A percentile compares a stretch with the other conserved stretches of the same genome.
These are phyloP conservation scores for Melanostoma mellinum DNA, from an alignment of 2,888 invertebrate genomes.

Conservation along the genomic window DNA sequence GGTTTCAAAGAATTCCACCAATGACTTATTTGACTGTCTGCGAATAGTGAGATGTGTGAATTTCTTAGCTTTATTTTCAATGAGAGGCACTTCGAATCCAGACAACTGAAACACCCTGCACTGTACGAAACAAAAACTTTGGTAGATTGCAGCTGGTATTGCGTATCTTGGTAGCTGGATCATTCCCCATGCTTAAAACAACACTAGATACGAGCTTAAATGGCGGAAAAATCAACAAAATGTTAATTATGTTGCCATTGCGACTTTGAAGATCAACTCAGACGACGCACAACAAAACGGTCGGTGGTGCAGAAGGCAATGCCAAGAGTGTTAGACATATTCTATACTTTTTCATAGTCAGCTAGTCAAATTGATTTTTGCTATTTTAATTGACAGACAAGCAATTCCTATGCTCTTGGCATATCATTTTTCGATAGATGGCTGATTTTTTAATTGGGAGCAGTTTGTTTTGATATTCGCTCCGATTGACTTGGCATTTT, in stretches of 20 bases:
- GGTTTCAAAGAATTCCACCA: no score
- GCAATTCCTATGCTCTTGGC: constrained; percentile 12
- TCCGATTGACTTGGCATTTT: constrained; percentile 34
- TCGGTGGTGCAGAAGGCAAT: not conserved
- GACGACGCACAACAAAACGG: not conserved
- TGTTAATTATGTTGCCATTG: constrained; percentile 64
- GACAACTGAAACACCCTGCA: not conserved
- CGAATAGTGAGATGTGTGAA: no score
- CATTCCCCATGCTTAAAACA: constrained; percentile 43
- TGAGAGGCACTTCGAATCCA: not conserved
- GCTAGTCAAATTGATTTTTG: constrained; percentile 46
- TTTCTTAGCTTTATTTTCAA: not conserved
- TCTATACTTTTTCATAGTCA: constrained; percentile 5
- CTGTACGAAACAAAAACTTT: constrained; percentile 17
- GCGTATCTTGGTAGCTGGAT: constrained; percentile 40
- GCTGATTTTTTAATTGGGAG: constrained; percentile 43
- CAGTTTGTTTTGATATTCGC: constrained; percentile 61
- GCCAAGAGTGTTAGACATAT: constrained; percentile 21
- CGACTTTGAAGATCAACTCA: constrained; percentile 52
- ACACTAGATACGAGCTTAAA: constrained; percentile 58
- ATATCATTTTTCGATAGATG: not conserved
- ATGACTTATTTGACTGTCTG: no score
- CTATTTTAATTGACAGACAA: constrained; percentile 41
- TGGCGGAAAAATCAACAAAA: constrained; percentile 71
- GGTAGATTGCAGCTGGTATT: constrained; percentile 58